Evolutionary conservation across 2,888 invertebrate genomes (phyloP).

Genomic region (Watsonalla cultraria): DNA sequence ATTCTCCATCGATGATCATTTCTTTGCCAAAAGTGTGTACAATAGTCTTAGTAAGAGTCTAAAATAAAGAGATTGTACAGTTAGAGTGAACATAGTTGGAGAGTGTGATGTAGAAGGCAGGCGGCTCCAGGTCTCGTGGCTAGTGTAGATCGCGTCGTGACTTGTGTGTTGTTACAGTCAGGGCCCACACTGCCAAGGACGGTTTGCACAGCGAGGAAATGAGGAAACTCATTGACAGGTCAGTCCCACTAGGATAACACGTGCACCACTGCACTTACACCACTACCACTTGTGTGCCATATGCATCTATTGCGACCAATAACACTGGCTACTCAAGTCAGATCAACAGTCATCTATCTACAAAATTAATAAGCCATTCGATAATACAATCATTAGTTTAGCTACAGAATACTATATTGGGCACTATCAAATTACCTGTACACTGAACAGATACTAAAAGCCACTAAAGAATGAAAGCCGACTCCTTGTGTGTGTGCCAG

Average conservation of each 20-base stretch:
- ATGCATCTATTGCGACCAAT: constrained; percentile 2
- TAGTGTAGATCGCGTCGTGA: constrained; percentile 74
- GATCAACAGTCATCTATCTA: not conserved
- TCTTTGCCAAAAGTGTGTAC: not conserved
- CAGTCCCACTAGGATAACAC: constrained; percentile 74
- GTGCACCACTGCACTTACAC: constrained; percentile 12
- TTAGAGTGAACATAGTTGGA: constrained; percentile 39
- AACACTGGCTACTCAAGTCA: not conserved
- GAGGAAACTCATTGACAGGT: constrained; percentile 98
- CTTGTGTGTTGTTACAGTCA: constrained; percentile 80
- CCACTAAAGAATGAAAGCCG: constrained; percentile 30
- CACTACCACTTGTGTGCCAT: not conserved
- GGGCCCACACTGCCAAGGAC: constrained; percentile 89
- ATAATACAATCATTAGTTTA: not conserved
- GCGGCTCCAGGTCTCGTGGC: constrained; percentile 55
- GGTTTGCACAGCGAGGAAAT: constrained; percentile 97
- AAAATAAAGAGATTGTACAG: not conserved
- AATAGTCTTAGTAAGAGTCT: not conserved
- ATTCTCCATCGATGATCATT: constrained; percentile 40
- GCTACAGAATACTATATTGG: not conserved
- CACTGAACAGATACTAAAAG: constrained; percentile 4
- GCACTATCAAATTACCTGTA: not conserved
- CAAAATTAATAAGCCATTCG: not conserved
- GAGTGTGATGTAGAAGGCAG: constrained; percentile 49
- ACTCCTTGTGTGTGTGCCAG: constrained; percentile 62